Conservation (phyloP, 2,888 invertebrate species). For the Troglohyphantes excavatus region DNA sequence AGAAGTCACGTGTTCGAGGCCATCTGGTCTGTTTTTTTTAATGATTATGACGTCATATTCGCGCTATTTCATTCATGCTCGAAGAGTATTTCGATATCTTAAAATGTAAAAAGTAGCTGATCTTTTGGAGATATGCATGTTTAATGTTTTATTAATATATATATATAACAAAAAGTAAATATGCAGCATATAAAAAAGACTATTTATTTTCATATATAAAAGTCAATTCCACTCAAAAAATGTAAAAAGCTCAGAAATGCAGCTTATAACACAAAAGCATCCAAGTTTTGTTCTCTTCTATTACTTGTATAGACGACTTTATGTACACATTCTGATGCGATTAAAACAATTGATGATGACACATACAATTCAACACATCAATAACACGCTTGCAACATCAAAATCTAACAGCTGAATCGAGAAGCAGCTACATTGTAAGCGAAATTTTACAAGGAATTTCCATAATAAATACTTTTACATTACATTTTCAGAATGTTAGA, state of each 20-base stretch:
- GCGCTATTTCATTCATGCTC: no score
- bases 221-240: slow-evolving; percentile 71
- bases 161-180: no score
- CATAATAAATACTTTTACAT: background rate
- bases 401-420: background rate
- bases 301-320: slow-evolving; percentile 65
- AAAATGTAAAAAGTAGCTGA: no score
- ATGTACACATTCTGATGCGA: slow-evolving; percentile 56
- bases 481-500: background rate
- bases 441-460: background rate
- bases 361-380: slow-evolving; percentile 48
- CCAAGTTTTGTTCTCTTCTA: slow-evolving; percentile 58
- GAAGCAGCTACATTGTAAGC: background rate
- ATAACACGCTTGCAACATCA: slow-evolving; percentile 26
- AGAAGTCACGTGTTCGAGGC: no score
- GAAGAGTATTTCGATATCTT: no score
- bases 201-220: slow-evolving; percentile 79
- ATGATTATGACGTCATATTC: no score
- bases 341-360: slow-evolving; percentile 53
- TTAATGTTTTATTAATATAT: no score
- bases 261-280: slow-evolving; percentile 69
- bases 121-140: no score
- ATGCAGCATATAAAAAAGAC: slow-evolving; percentile 61
- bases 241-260: slow-evolving; percentile 78
- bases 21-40: no score